A percentile compares a stretch with the other conserved stretches of the same genome.
These are phyloP conservation scores for Bombylius major DNA, from an alignment of 2,888 invertebrate species.

Conservation along the genomic window DNA sequence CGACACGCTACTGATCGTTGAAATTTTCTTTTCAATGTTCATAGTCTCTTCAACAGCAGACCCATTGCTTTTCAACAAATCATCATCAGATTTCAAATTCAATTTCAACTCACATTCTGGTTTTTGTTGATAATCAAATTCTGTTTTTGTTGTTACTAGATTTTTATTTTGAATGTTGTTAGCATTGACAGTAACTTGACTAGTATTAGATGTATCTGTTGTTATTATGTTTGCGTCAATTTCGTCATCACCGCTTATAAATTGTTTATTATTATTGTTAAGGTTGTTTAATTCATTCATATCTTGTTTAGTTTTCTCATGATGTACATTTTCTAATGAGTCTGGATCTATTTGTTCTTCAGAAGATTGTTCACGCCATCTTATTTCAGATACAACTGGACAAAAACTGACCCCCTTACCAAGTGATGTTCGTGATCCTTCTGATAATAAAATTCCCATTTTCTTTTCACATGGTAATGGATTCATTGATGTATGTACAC, in stretches of 20 bases:
- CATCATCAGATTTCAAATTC: background rate
- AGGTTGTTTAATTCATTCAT: background rate
- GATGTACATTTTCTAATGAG: constrained; percentile 1
- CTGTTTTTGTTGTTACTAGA: background rate
- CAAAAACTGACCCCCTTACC: constrained; percentile 62
- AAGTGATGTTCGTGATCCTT: constrained; percentile 30
- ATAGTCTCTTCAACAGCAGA: background rate
- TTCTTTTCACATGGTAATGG: constrained; percentile 39
- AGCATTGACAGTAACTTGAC: background rate
- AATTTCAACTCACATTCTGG: background rate
- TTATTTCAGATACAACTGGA: constrained; percentile 66
- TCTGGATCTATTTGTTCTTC: constrained; percentile 21
- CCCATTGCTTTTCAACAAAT: background rate
- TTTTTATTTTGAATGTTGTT: background rate
- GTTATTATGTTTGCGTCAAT: background rate
- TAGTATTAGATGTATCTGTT: background rate
- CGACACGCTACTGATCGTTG: constrained; percentile 9
- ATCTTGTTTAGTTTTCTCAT: background rate
- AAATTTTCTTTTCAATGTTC: background rate
- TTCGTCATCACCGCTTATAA: background rate
- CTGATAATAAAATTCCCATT: constrained; percentile 29
- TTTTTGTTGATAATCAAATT: background rate
- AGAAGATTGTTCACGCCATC: constrained; percentile 56
- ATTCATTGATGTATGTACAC: constrained; percentile 48
- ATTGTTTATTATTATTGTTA: background rate